A percentile compares a stretch with the other conserved stretches of the same genome.
Evolutionary conservation across 2,888 invertebrate genomes (phyloP).

Genomic region (Drosophila lutescens): DNA sequence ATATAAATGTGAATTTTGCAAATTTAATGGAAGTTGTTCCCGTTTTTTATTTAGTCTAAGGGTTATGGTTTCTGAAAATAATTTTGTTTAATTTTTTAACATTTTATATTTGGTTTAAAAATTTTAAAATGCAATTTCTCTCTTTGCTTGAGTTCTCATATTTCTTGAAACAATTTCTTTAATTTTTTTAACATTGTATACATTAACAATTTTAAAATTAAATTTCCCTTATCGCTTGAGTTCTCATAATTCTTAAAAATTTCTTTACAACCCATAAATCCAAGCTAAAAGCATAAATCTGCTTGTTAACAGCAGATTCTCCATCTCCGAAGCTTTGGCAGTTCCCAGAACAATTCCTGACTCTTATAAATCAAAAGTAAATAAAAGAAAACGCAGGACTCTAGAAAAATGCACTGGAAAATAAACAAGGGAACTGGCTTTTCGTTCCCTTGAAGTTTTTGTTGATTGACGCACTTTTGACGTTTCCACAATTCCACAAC

Average conservation of each 20-base stretch:
- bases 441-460: slow-evolving; percentile 33
- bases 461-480: slow-evolving; percentile 81
- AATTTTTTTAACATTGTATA: neutral
- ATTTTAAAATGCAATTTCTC: neutral
- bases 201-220: neutral
- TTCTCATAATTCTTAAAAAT: slow-evolving; percentile 2
- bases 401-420: slow-evolving; percentile 25
- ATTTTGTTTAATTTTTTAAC: neutral
- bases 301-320: slow-evolving; percentile 34
- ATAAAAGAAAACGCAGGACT: slow-evolving; percentile 12
- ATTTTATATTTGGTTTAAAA: neutral
- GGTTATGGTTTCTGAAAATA: no score
- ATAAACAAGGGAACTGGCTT: slow-evolving; percentile 2
- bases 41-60: no score
- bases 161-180: neutral
- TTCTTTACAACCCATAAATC: slow-evolving; percentile 28
- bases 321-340: slow-evolving; percentile 2
- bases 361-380: slow-evolving; percentile 43
- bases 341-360: slow-evolving; percentile 9
- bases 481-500: slow-evolving; percentile 63
- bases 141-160: neutral
- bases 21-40: neutral
- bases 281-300: slow-evolving; percentile 31
- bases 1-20: slow-evolving; percentile 30
- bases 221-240: neutral